A percentile compares a stretch with the other conserved stretches of the same genome.
Conservation (phyloP, 2,888 invertebrate species). For the Phyllotreta cruciferae region DNA sequence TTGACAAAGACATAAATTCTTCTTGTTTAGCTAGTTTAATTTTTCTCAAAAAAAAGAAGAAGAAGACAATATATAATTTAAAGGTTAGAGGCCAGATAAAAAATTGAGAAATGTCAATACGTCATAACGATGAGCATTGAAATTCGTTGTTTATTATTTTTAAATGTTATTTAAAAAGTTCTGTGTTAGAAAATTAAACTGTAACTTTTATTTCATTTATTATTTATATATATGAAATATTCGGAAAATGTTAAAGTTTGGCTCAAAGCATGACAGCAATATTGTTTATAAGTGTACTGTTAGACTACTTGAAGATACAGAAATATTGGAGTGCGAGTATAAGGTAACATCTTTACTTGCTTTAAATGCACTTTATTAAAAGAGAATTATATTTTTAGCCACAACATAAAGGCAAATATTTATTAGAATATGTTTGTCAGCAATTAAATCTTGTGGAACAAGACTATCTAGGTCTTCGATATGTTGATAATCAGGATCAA, state of each 20-base stretch:
- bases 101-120: conserved; percentile 11
- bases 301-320: conserved; percentile 87
- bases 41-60: background rate
- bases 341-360: conserved; percentile 66
- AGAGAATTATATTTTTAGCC: conserved; percentile 66
- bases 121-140: conserved; percentile 20
- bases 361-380: conserved; percentile 26
- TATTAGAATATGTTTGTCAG: conserved; percentile 89
- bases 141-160: conserved; percentile 24
- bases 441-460: conserved; percentile 90
- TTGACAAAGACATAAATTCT: too few species aligned
- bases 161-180: conserved; percentile 21
- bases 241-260: conserved; percentile 58
- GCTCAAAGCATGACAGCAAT: conserved; percentile 74
- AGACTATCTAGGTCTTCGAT: conserved; percentile 93
- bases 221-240: conserved; percentile 27
- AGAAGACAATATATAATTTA: background rate
- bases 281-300: conserved; percentile 87
- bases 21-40: background rate
- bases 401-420: conserved; percentile 87
- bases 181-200: conserved; percentile 21
- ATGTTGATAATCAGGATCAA: conserved; percentile 87
- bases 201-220: conserved; percentile 18
- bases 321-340: conserved; percentile 92
- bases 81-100: background rate